These are phyloP conservation scores for Struthidea cinerea DNA, from an alignment of 2,113 vertebrate genomes.

Conservation along the genomic window DNA sequence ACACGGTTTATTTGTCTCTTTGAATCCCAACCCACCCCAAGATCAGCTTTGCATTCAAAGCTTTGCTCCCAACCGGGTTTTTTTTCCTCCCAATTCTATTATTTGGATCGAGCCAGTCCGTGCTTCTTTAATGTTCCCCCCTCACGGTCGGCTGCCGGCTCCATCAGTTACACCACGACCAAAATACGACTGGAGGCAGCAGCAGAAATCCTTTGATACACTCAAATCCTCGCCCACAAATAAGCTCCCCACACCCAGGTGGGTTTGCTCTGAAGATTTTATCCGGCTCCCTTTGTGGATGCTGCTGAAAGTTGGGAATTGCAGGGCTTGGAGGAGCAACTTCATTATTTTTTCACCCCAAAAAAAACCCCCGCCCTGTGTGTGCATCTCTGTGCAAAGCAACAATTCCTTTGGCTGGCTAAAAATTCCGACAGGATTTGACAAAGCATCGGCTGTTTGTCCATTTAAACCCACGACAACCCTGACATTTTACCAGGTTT, in stretches of 20 bases:
- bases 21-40: neutral
- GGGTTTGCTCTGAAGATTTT: neutral
- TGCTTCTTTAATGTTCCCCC: neutral
- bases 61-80: neutral
- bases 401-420: neutral
- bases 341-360: accelerated
- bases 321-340: neutral
- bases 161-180: constrained; percentile 13
- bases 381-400: neutral
- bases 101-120: neutral
- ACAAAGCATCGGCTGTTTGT: neutral
- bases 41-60: neutral
- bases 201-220: neutral
- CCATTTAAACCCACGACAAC: constrained; percentile 17
- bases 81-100: neutral
- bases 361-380: neutral
- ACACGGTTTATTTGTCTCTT: neutral
- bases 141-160: neutral
- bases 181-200: neutral
- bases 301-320: neutral
- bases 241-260: neutral
- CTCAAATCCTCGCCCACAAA: neutral
- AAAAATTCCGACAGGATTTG: neutral
- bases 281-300: neutral
- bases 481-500: constrained; percentile 1